phyloP scores from a whole-genome alignment of 2,888 invertebrate genomes.

The Galeopsomyia nigrocyanea region DNA sequence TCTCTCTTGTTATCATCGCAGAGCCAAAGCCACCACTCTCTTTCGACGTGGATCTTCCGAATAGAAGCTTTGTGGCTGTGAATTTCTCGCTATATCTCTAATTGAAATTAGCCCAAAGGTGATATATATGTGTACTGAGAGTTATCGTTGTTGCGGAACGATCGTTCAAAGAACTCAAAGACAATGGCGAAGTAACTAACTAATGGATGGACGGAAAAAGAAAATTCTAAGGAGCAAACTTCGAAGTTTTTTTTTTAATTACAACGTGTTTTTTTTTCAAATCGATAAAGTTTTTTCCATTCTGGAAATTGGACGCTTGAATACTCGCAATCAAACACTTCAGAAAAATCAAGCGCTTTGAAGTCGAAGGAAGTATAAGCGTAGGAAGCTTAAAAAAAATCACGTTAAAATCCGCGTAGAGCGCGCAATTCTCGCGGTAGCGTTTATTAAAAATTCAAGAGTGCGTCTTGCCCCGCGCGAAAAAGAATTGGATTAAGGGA shows the following conservation, averaged over 20 bases:
- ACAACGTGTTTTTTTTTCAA: too few relatives aligned
- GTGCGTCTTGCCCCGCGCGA: conserved; percentile 22
- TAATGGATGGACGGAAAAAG: too few relatives aligned
- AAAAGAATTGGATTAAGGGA: conserved; percentile 41
- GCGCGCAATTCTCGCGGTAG: background rate
- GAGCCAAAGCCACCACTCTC: background rate
- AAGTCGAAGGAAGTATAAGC: background rate
- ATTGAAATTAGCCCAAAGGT: conserved; percentile 26
- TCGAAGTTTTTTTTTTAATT: too few relatives aligned
- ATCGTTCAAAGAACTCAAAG: too few relatives aligned
- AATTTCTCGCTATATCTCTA: conserved; percentile 7
- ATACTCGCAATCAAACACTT: too few relatives aligned
- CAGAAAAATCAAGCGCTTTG: conserved; percentile 4
- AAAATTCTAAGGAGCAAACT: too few relatives aligned
- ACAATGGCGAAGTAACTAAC: too few relatives aligned
- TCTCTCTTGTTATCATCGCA: too few relatives aligned
- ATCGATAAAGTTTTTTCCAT: too few relatives aligned
- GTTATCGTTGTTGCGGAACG: too few relatives aligned
- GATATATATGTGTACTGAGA: background rate
- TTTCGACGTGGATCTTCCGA: background rate
- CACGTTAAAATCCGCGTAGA: background rate
- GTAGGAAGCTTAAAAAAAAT: background rate
- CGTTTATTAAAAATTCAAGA: conserved; percentile 41
- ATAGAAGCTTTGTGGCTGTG: conserved; percentile 7
- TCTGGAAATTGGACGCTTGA: too few relatives aligned